A percentile compares a stretch with the other conserved stretches of the same genome.
phyloP scores from a whole-genome alignment of 2,113 vertebrate species.

The Eulemur macaco region DNA sequence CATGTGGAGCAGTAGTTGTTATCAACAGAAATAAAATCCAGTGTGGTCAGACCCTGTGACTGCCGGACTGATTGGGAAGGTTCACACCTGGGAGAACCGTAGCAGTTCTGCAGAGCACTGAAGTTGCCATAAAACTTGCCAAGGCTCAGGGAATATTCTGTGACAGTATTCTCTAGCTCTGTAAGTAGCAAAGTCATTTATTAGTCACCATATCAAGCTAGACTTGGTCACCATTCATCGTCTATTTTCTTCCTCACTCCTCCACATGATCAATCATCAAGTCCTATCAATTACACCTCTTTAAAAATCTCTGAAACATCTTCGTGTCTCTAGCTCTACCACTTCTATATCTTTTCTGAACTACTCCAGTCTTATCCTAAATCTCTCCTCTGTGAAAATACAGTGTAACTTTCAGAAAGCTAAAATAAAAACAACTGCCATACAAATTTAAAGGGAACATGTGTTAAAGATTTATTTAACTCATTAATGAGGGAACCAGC shows the following conservation, averaged over 20 bases:
- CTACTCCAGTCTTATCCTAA: not conserved
- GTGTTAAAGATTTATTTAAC: conserved; percentile 42
- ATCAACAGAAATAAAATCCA: not conserved
- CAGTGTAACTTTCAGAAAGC: not conserved
- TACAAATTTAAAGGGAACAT: conserved; percentile 2
- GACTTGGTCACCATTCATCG: not conserved
- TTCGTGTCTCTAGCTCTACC: not conserved
- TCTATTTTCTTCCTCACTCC: not conserved
- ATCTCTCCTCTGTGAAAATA: not conserved
- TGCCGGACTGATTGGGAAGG: not conserved
- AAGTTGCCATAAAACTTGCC: not conserved
- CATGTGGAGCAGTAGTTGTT: not conserved
- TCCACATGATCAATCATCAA: not conserved
- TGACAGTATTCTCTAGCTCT: not conserved
- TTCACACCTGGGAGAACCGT: not conserved
- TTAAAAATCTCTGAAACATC: not conserved
- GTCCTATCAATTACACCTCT: not conserved
- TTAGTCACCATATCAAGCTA: not conserved
- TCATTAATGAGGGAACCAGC: conserved; percentile 11
- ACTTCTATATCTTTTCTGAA: not conserved
- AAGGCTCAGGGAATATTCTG: not conserved
- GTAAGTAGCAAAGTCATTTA: not conserved
- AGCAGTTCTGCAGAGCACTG: not conserved
- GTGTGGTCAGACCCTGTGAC: not conserved
- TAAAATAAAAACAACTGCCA: conserved; percentile 32